These are phyloP conservation scores for Pimpla rufipes DNA, from an alignment of 2,888 invertebrate genomes.

Conservation along the genomic window DNA sequence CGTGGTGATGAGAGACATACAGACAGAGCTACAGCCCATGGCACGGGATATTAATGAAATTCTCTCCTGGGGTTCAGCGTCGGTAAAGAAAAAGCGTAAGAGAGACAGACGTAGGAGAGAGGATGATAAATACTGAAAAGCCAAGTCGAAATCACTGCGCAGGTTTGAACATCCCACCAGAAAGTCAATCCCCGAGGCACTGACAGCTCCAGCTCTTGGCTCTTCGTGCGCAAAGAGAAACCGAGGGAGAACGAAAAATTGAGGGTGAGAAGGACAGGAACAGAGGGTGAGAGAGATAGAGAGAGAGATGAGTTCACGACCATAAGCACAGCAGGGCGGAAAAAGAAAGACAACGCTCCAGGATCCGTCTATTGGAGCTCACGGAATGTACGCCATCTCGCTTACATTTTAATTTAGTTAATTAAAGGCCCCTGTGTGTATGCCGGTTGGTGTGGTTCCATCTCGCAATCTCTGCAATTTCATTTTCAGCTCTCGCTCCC, in stretches of 20 bases:
- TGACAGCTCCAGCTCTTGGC: slow-evolving; percentile 23
- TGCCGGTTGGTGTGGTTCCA: not conserved
- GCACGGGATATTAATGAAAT: slow-evolving; percentile 32
- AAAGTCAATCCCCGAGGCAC: slow-evolving; percentile 46
- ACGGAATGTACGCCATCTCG: slow-evolving; percentile 33
- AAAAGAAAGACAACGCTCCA: not conserved
- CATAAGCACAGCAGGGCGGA: not conserved
- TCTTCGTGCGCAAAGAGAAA: slow-evolving; percentile 7
- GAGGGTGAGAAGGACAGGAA: not conserved
- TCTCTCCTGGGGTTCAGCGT: not conserved
- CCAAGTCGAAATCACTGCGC: slow-evolving; percentile 9
- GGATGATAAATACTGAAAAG: slow-evolving; percentile 21
- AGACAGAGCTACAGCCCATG: not conserved
- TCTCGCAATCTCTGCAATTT: not conserved
- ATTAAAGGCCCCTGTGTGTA: slow-evolving; percentile 49
- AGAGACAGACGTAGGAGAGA: slow-evolving; percentile 10
- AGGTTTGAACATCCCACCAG: slow-evolving; percentile 35
- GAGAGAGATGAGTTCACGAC: not conserved
- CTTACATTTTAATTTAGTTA: slow-evolving; percentile 63
- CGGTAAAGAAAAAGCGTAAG: slow-evolving; percentile 1
- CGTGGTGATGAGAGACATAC: not conserved
- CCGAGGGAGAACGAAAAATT: not conserved
- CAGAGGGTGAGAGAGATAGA: not conserved
- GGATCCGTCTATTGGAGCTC: slow-evolving; percentile 13
- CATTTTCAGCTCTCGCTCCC: not conserved